Base-by-base conservation (phyloP, 2,888 invertebrate genomes). In the Cephus spinipes region DNA sequence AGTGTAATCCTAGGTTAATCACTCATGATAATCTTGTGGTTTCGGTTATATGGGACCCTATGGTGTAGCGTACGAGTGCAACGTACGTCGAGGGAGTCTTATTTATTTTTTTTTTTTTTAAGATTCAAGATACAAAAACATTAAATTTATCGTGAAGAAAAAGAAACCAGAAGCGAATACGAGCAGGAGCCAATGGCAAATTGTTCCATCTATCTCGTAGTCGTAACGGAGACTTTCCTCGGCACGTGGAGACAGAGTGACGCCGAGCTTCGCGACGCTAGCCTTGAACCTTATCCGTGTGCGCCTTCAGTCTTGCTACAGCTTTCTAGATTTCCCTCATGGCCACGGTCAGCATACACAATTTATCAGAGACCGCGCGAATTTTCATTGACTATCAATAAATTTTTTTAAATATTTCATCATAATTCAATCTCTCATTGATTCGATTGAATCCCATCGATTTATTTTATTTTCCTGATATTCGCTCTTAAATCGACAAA, bases 201-300 rank as follows among this genome's bases (percentile, higher is more conserved):
- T 71, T 71, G 71, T 31, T 33, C 12, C 71, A 12, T 31, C 32
- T 32, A 71, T 71, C 32, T 71, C 12, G 9, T 31, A 31, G 71
- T 71, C 71, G 71, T 71, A 71, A 31, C 31, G 31, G 71, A 71
- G 55, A 75, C n/a, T 31, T 74, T 76, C 77, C 34, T 36, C 76
- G 79, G 75, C 84, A 83, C 83, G 85, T 85, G 85, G 85, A 89
- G 87, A 89, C 87, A 76, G 81, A 85, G 78, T 78, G 88, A 83
- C 89, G 88, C 87, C 86, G 76, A 75, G 79, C 82, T 85, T 81
- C 76, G 78, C 75, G 78, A 69, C 55, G 76, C 30, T 69, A 73
- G 76, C 78, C 78, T 78, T 78, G 78, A 76, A 76, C 77, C 71
- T 71, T 33, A 23, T 15, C 32, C 71, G 31, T 31, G 9, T n/a